Conservation (phyloP, 2,797 vertebrate species). For the Molothrus ater region DNA sequence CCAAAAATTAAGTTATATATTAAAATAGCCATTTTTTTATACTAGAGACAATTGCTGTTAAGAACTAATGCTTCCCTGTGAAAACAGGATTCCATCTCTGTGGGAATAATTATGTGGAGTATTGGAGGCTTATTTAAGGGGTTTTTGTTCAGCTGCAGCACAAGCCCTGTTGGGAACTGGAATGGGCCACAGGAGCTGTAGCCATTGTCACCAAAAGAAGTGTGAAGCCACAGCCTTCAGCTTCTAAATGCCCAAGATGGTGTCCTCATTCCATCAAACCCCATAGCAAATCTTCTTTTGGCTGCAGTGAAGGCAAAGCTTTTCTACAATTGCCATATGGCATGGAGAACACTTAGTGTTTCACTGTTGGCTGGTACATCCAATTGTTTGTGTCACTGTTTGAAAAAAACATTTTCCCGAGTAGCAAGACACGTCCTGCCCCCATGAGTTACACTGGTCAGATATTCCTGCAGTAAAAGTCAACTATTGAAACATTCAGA, state of each 20-base stretch:
- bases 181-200: not conserved
- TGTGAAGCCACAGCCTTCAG: not conserved
- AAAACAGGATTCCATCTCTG: not conserved
- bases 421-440: accelerated
- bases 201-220: not conserved
- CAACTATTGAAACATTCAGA: not conserved
- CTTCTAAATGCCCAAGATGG: not conserved
- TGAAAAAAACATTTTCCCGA: not conserved
- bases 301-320: not conserved
- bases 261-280: not conserved
- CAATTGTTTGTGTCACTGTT: not conserved
- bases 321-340: not conserved
- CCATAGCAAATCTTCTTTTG: not conserved
- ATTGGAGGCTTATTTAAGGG: not conserved
- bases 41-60: not conserved
- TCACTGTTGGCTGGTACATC: not conserved
- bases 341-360: not conserved
- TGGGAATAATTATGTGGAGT: not conserved
- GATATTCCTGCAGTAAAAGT: not conserved
- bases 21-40: not conserved
- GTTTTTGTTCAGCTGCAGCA: not conserved
- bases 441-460: not conserved
- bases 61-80: not conserved
- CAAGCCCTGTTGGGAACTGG: not conserved
- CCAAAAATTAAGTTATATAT: not conserved